Conservation (phyloP, 2,888 invertebrate genomes). For the Hanleya hanleyi region DNA sequence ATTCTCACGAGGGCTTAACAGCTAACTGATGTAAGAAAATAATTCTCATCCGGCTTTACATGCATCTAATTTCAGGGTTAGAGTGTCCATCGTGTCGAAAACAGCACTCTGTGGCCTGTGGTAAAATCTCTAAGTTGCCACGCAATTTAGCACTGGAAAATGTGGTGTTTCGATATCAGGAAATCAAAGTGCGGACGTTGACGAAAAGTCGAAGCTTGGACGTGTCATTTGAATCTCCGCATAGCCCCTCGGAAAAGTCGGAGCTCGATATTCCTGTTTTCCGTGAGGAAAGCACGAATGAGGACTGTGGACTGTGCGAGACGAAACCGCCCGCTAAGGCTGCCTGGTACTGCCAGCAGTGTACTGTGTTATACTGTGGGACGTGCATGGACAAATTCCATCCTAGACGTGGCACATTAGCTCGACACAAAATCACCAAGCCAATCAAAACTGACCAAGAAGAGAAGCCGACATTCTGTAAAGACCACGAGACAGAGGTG, state of each 20-base stretch:
- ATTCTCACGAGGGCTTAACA: too few relatives aligned
- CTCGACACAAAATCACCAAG: slow-evolving; percentile 52
- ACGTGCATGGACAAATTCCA: slow-evolving; percentile 62
- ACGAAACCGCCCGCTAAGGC: slow-evolving; percentile 48
- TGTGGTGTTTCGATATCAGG: slow-evolving; percentile 67
- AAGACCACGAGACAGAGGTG: slow-evolving; percentile 57
- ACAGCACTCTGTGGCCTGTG: slow-evolving; percentile 45
- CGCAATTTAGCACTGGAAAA: slow-evolving; percentile 68
- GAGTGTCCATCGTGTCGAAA: slow-evolving; percentile 68
- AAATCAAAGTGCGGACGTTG: slow-evolving; percentile 60
- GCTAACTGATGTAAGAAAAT: too few relatives aligned
- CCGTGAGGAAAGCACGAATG: slow-evolving; percentile 35
- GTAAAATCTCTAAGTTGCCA: slow-evolving; percentile 56
- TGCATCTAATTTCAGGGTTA: slow-evolving; percentile 53
- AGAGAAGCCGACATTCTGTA: slow-evolving; percentile 51
- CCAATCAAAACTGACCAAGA: slow-evolving; percentile 38
- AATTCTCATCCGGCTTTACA: too few relatives aligned
- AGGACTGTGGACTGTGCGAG: slow-evolving; percentile 63
- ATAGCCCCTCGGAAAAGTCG: slow-evolving; percentile 16
- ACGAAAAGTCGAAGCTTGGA: slow-evolving; percentile 54
- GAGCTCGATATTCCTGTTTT: slow-evolving; percentile 37
- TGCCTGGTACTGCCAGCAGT: slow-evolving; percentile 65
- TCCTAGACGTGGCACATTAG: slow-evolving; percentile 59
- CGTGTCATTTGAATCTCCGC: slow-evolving; percentile 34
- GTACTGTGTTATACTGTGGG: slow-evolving; percentile 65